Base-by-base conservation (phyloP, 2,888 invertebrate genomes). In the Seira sanloemensis region DNA sequence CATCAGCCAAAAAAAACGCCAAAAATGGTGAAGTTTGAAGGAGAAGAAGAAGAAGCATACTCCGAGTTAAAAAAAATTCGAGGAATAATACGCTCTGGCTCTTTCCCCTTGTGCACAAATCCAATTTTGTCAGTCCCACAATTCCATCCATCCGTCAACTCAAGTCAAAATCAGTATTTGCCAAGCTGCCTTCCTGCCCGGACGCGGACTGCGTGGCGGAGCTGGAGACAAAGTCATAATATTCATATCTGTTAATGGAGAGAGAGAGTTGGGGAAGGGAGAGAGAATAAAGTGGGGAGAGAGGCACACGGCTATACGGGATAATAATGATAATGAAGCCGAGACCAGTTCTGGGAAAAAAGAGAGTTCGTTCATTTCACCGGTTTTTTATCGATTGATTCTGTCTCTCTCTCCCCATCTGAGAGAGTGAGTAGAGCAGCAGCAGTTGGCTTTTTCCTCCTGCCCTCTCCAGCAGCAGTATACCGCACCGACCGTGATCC, bases 341-440 rank as follows among this genome's bases (percentile, higher is more conserved):
- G 50, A 62, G 62, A 62, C 9, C n/a, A n/a, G n/a, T n/a, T n/a
- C n/a, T n/a, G 67, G 67, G 9, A 1, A 25, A 2, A n/a, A 24
- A 25, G 26, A 18, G 24, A 24, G 66, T 77, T 58, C 77, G n/a
- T n/a, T 79, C 37, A 73, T 84, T 86, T 87, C 85, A 68, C 86
- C 85, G 77, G 84, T 85, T 86, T 37, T 37, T 37, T 87, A 86
- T 86, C 85, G 86, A 86, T 86, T 84, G 81, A 83, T 69, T 72
- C 74, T 16, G 46, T 72, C 67, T 27, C 76, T 71, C 23, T 66
- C 76, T 46, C 12, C 12, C 37, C 37, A 5, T 37, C 37, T 37
- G 37, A 37, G 37, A 37, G 37, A 9, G 5, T 37, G 5, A 37
- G 37, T 37, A 37, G 37, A 37, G n/a, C 37, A 37, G 7, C 37